Conservation (phyloP, 2,888 invertebrate species). For the Callimorpha dominula region DNA sequence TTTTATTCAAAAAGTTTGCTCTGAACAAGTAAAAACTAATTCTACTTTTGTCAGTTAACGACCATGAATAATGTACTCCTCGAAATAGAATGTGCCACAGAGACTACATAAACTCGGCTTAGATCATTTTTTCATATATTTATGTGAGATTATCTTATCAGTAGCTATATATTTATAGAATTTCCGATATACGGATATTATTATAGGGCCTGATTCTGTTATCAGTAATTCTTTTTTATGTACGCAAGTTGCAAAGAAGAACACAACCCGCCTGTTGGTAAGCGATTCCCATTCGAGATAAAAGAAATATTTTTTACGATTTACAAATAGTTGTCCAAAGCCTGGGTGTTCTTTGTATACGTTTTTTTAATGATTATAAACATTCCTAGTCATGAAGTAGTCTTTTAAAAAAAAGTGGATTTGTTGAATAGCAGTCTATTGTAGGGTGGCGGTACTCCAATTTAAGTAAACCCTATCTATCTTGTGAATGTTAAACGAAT, state of each 20-base stretch:
- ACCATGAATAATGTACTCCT: conserved; percentile 31
- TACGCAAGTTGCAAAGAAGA: not conserved
- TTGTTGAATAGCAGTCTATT: not conserved
- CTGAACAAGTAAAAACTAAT: conserved; percentile 27
- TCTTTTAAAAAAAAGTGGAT: not conserved
- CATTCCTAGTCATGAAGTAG: no score
- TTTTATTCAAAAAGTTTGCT: conserved; percentile 38
- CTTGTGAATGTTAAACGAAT: not conserved
- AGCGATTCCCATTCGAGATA: not conserved
- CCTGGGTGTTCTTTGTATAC: not conserved
- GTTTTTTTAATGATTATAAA: not conserved
- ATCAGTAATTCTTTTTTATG: not conserved
- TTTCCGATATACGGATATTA: not conserved
- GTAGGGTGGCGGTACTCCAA: not conserved
- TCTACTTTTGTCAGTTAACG: conserved; percentile 25
- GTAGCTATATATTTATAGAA: not conserved
- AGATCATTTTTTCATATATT: conserved; percentile 16
- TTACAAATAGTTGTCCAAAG: not conserved
- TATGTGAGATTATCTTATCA: not conserved
- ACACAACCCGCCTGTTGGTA: not conserved
- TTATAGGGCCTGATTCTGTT: not conserved
- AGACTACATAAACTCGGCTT: conserved; percentile 28
- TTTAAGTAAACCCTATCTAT: not conserved
- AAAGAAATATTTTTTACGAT: not conserved
- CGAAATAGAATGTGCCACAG: conserved; percentile 26